Conservation (phyloP, 2,797 vertebrate species). For the Cottoperca gobio region DNA sequence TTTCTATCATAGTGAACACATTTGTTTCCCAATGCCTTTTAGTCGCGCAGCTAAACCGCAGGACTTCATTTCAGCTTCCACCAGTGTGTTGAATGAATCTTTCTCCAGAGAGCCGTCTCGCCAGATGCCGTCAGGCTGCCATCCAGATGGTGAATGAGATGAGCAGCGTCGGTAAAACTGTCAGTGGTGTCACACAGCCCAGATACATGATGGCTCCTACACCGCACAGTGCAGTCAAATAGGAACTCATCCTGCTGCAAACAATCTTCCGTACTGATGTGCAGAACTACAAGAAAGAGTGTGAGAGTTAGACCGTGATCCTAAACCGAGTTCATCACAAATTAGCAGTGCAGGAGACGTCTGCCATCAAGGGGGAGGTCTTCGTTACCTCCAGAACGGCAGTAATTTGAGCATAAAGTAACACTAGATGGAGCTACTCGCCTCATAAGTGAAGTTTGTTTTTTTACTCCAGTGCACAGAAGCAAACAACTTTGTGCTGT, state of each 20-base stretch:
- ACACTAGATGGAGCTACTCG: conserved; percentile 70
- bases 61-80: conserved; percentile 11
- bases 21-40: conserved; percentile 29
- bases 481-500: background rate
- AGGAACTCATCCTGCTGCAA: conserved; percentile 90
- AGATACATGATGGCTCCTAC: conserved; percentile 82
- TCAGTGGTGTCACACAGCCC: conserved; percentile 84
- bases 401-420: background rate
- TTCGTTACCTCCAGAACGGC: background rate
- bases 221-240: conserved; percentile 87
- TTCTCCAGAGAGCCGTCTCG: conserved; percentile 1
- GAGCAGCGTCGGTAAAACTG: conserved; percentile 85
- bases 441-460: conserved; percentile 9
- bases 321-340: background rate
- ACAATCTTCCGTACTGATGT: conserved; percentile 92
- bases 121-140: conserved; percentile 85
- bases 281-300: conserved; percentile 88
- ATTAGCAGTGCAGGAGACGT: background rate
- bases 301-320: conserved; percentile 1
- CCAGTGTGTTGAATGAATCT: conserved; percentile 15
- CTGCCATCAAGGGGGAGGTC: background rate
- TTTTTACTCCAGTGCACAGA: background rate
- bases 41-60: background rate
- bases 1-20: background rate
- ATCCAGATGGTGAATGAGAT: conserved; percentile 95